Conservation (phyloP, 2,113 vertebrate genomes). For the Macquaria ambigua region DNA sequence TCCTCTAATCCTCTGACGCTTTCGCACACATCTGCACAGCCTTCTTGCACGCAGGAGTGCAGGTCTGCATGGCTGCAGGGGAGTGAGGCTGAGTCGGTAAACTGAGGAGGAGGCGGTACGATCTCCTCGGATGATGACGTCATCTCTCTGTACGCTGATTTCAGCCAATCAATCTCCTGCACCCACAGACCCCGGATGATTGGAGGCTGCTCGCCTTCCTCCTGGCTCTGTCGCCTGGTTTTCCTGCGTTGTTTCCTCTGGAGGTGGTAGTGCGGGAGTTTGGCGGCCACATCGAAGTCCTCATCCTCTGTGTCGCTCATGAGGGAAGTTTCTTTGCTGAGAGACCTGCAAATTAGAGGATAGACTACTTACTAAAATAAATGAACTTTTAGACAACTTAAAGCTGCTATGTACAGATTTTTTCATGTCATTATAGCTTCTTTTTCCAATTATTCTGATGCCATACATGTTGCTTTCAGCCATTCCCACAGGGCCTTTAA, state of each 20-base stretch:
- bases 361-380: not conserved
- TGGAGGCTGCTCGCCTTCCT: slow-evolving; percentile 51
- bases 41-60: slow-evolving; percentile 49
- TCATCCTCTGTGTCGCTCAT: slow-evolving; percentile 64
- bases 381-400: not conserved
- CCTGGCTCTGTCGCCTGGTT: not conserved
- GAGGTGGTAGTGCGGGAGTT: slow-evolving; percentile 5
- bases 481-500: not conserved
- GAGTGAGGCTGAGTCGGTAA: slow-evolving; percentile 49
- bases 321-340: not conserved
- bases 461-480: not conserved
- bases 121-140: slow-evolving; percentile 10
- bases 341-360: slow-evolving; percentile 42
- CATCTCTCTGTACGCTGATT: not conserved
- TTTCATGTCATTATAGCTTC: not conserved
- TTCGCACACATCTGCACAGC: not conserved
- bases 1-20: not conserved
- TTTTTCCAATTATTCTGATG: not conserved
- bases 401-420: not conserved
- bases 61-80: slow-evolving; percentile 83
- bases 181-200: slow-evolving; percentile 78
- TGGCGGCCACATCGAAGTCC: not conserved
- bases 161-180: slow-evolving; percentile 77
- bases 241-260: slow-evolving; percentile 67
- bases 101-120: slow-evolving; percentile 77